These are phyloP conservation scores for Leptoteleia sp. DNA, from an alignment of 1,140 invertebrate genomes.

Conservation along the genomic window DNA sequence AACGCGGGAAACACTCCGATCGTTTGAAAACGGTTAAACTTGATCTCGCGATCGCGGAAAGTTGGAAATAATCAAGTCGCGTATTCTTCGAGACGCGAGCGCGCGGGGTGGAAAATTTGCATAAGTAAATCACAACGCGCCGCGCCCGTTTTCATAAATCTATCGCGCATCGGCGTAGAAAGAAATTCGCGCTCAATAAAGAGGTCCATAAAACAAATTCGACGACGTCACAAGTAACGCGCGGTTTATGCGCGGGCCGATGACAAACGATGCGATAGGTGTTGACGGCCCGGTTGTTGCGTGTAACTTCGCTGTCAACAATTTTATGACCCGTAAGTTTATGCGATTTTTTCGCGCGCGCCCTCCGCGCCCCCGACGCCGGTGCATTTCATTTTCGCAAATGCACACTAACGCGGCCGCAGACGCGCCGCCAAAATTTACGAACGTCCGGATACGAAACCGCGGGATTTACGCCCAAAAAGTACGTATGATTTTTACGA, in stretches of 20 bases:
- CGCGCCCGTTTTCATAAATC: conserved; percentile 20
- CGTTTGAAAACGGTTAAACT: no score
- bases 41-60: no score
- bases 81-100: neutral
- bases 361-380: conserved; percentile 27
- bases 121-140: neutral
- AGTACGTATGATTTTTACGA: conserved; percentile 75
- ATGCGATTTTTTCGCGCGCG: conserved; percentile 51
- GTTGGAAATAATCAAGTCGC: no score
- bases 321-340: conserved; percentile 70
- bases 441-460: conserved; percentile 66
- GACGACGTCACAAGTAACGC: conserved; percentile 41
- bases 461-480: conserved; percentile 67
- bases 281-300: conserved; percentile 54
- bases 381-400: conserved; percentile 75
- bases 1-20: no score
- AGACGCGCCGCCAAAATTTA: conserved; percentile 73
- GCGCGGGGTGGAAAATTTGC: neutral
- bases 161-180: neutral
- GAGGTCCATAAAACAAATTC: conserved; percentile 55
- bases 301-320: conserved; percentile 73
- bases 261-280: conserved; percentile 59
- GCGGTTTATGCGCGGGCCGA: conserved; percentile 17
- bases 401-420: conserved; percentile 44
- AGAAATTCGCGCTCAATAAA: conserved; percentile 40